Conservation (phyloP, 2,113 vertebrate species). For the Hystrix cristata region DNA sequence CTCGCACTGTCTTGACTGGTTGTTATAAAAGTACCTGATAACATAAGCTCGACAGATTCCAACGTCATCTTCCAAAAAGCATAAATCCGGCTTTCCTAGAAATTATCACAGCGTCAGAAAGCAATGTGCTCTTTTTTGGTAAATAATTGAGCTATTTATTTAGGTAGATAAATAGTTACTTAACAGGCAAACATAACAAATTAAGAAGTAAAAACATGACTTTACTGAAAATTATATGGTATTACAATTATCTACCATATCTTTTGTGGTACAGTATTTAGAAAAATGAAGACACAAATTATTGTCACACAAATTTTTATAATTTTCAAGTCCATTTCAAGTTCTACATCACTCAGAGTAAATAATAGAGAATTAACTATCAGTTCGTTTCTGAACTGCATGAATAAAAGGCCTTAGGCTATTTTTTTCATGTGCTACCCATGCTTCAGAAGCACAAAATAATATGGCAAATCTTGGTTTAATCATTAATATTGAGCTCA, state of each 20-base stretch:
- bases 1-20: constrained; percentile 88
- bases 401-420: not conserved
- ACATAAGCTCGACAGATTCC: constrained; percentile 94
- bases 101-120: constrained; percentile 59
- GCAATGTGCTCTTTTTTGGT: not conserved
- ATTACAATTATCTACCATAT: not conserved
- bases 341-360: constrained; percentile 17
- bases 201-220: not conserved
- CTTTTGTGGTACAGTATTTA: not conserved
- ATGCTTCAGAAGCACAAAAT: not conserved
- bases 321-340: not conserved
- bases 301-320: not conserved
- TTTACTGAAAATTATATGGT: not conserved
- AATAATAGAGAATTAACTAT: not conserved
- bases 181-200: not conserved
- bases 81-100: constrained; percentile 92
- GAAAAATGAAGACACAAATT: not conserved
- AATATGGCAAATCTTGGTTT: constrained; percentile 1
- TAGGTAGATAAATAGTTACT: not conserved
- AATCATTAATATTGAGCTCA: not conserved
- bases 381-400: not conserved
- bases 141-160: constrained; percentile 1
- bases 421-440: not conserved
- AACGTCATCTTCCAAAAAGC: constrained; percentile 91
- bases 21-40: constrained; percentile 93